phyloP scores from a whole-genome alignment of 2,888 invertebrate genomes.

The Deilephila elpenor region DNA sequence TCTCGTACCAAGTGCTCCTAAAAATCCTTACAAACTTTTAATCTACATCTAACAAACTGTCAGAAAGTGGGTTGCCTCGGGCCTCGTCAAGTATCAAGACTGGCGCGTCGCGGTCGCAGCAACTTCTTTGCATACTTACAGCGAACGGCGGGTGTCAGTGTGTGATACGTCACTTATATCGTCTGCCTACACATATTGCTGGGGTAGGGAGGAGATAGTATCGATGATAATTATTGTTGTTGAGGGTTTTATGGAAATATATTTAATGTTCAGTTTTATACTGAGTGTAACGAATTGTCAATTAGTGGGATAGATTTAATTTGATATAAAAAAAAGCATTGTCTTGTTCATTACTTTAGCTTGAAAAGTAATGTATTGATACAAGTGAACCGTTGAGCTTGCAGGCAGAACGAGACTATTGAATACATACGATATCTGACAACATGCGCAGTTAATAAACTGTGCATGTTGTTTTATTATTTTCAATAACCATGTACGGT shows the following conservation, averaged over 20 bases:
- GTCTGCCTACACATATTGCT: conserved; percentile 80
- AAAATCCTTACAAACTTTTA: conserved; percentile 33
- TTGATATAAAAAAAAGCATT: too few species aligned
- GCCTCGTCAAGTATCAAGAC: conserved; percentile 70
- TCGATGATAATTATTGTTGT: conserved; percentile 27
- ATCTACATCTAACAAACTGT: conserved; percentile 52
- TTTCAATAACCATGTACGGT: too few species aligned
- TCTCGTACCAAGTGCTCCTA: background rate
- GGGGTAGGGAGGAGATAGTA: conserved; percentile 55
- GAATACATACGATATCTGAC: too few species aligned
- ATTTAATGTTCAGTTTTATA: background rate
- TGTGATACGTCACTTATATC: conserved; percentile 82
- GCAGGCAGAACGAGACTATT: too few species aligned
- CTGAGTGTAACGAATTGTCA: too few species aligned
- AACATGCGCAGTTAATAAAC: too few species aligned
- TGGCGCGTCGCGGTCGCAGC: conserved; percentile 58
- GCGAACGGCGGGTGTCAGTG: conserved; percentile 79
- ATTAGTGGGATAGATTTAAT: too few species aligned
- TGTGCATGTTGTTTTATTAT: too few species aligned
- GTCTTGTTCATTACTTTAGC: too few species aligned
- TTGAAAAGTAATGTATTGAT: too few species aligned
- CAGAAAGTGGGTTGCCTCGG: conserved; percentile 56
- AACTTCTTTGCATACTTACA: conserved; percentile 85
- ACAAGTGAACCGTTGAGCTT: too few species aligned
- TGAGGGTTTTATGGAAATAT: background rate